A percentile compares a stretch with the other conserved stretches of the same genome.
These are phyloP conservation scores for Danio rerio DNA, from an alignment of 2,113 vertebrate species.

Conservation along the genomic window GRCz12tu NC_133192.1:35065001-35065500, in stretches of 20 bases:
- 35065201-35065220: conserved; percentile 84
- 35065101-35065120: neutral
- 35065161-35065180: conserved; percentile 51
- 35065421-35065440: conserved; percentile 96
- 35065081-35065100: too few species aligned
- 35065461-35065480: conserved; percentile 90
- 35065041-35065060: too few species aligned
- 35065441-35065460: conserved; percentile 94
- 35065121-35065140: neutral
- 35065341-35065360: neutral
- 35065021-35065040: too few species aligned
- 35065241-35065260: conserved; percentile 97
- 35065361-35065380: neutral
- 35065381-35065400: conserved; percentile 55
- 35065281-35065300: conserved; percentile 86
- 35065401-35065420: conserved; percentile 84
- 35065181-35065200: conserved; percentile 82
- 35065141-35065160: neutral
- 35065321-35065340: neutral
- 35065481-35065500: conserved; percentile 84
- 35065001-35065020: too few species aligned
- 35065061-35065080: too few species aligned
- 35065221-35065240: conserved; percentile 91
- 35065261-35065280: conserved; percentile 86
- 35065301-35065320: conserved; percentile 89